Base-by-base conservation (phyloP, 1,140 invertebrate species). In the Papilio helenus region DNA sequence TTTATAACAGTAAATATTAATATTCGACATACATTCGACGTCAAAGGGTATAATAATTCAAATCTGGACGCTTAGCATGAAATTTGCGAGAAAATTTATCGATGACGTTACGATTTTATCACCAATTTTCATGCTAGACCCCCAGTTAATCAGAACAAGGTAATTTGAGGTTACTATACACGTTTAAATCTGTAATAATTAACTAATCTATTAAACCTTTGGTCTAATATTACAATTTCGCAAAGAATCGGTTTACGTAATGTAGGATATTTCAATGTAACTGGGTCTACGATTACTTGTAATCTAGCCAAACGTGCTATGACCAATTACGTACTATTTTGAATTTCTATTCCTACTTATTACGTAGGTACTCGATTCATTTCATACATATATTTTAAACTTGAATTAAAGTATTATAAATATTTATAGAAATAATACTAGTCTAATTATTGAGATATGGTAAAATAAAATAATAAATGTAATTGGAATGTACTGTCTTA, bases 1-100 rank as follows among this genome's bases (percentile, higher is more conserved):
- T 82, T 82, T 80, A 81, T 81, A 79, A 82, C 61, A 80, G 14
- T 72, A 76, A 80, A 44, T 49, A 46, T 26, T 73, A 73, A 73
- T 29, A 29, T 58, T 77, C 39, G n/a, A 77, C 76, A 65, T 39
- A 65, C 34, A 68, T 23, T 65, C 65, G n/a, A 76, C 55, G 58
- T 77, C 29, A 77, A 77, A 39, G 14, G 58, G 39, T 49, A 74
- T 44, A 26, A 76, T 55, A 61, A 61, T 46, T 65, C 39, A 42
- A 77, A 77, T 23, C 55, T 77, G 74, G 34, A 39, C 34, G 34
- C 7, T 39, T 39, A 39, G 34, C 34, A 39, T 1, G 34, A 39
- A 39, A 39, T 8, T 39, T 39, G 34, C 34, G 1, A 34, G 34
- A 34, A 39, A 39, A 8, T 34, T 34, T 39, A 39, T 39, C 34